Evolutionary conservation across 2,797 vertebrate genomes (phyloP).

Genomic region (Psittacula derbiana): DNA sequence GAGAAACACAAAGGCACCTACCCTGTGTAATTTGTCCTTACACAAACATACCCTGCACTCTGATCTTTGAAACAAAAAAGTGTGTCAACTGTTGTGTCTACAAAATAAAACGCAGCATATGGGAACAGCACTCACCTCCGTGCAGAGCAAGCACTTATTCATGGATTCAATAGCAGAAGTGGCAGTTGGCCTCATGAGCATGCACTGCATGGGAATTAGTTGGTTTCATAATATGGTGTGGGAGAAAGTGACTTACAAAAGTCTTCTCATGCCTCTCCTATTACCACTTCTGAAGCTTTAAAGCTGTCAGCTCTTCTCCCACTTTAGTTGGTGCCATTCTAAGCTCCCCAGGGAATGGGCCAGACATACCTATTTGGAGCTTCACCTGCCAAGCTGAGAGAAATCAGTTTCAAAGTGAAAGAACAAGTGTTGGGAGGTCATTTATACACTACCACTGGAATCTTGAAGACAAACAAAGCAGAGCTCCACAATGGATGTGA

Average conservation of each 20-base stretch:
- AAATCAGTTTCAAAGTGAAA: constrained; percentile 67
- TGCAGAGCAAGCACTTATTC: constrained; percentile 63
- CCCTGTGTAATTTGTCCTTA: constrained; percentile 50
- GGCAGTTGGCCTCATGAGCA: constrained; percentile 73
- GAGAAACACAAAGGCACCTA: constrained; percentile 7
- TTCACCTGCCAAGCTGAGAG: constrained; percentile 68
- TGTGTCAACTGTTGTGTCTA: constrained; percentile 60
- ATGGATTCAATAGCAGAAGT: constrained; percentile 66
- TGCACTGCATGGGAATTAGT: constrained; percentile 67
- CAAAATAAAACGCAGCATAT: constrained; percentile 63
- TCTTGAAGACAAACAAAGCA: constrained; percentile 61
- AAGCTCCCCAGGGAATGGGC: constrained; percentile 39
- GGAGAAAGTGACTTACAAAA: constrained; percentile 70
- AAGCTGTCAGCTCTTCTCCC: constrained; percentile 72
- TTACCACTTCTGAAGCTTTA: constrained; percentile 75
- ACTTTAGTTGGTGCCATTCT: constrained; percentile 57
- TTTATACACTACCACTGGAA: constrained; percentile 25
- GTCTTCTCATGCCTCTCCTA: constrained; percentile 69
- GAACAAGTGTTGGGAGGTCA: constrained; percentile 59
- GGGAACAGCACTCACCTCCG: constrained; percentile 52
- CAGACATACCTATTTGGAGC: constrained; percentile 57
- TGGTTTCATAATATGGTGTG: constrained; percentile 70
- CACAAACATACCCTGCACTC: constrained; percentile 47
- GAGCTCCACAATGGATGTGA: background rate
- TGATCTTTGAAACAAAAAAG: constrained; percentile 60